These are phyloP conservation scores for Conomelus anceps DNA, from an alignment of 2,888 invertebrate genomes.

Conservation along the genomic window DNA sequence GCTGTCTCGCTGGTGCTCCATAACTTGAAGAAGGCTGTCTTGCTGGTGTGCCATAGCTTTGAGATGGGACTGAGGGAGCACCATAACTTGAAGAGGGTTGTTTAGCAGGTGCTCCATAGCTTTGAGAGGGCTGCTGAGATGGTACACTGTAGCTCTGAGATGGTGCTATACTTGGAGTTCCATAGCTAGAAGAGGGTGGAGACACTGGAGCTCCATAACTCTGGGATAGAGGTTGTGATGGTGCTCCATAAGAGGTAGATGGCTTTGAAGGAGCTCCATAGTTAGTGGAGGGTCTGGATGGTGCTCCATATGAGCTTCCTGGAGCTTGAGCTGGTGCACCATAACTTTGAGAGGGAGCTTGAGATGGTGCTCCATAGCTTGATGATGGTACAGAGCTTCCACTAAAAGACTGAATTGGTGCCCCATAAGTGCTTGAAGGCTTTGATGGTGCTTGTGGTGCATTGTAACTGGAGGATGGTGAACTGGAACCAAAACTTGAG, in stretches of 20 bases:
- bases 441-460: slow-evolving; percentile 25
- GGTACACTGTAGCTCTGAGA: slow-evolving; percentile 19
- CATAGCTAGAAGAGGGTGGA: slow-evolving; percentile 34
- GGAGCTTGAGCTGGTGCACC: slow-evolving; percentile 15
- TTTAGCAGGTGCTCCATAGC: slow-evolving; percentile 20
- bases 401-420: slow-evolving; percentile 26
- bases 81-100: slow-evolving; percentile 35
- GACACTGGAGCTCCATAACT: slow-evolving; percentile 24
- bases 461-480: background rate
- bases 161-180: slow-evolving; percentile 31
- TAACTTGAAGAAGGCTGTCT: slow-evolving; percentile 21
- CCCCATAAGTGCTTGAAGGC: slow-evolving; percentile 28
- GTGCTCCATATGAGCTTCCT: slow-evolving; percentile 23
- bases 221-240: slow-evolving; percentile 29
- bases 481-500: slow-evolving; percentile 29
- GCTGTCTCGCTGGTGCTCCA: slow-evolving; percentile 29
- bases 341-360: slow-evolving; percentile 20
- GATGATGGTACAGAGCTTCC: slow-evolving; percentile 20
- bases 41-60: slow-evolving; percentile 1
- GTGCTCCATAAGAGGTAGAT: slow-evolving; percentile 32
- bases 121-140: slow-evolving; percentile 24
- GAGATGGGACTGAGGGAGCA: slow-evolving; percentile 26
- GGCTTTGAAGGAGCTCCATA: slow-evolving; percentile 31
- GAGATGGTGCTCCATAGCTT: slow-evolving; percentile 25
- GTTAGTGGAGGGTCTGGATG: slow-evolving; percentile 9